Evolutionary conservation across 2,888 invertebrate genomes (phyloP), one percentile per base, ranked within the genome.

Genomic region (Drosophila eohydei): DNA sequence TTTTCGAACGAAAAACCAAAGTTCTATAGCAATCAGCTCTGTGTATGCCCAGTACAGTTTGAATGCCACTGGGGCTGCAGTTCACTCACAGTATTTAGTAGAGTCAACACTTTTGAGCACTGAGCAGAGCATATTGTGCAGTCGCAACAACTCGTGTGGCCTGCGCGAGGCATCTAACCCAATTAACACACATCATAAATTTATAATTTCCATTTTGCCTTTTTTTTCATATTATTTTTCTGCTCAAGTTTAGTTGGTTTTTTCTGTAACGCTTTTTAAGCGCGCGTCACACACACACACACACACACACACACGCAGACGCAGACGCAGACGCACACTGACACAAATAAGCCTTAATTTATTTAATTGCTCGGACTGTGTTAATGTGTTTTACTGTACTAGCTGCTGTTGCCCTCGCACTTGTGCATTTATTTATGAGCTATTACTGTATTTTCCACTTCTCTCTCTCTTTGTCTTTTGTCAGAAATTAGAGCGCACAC

Each of bases 111-210:
- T 14, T 12, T 28, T 14, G 1, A 3, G 8, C 32, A 16, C n/a
- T 16, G 7, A 6, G 6, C 11, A 21, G 34, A 21, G 57, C 26
- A 26, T 6, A 34, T n/a, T 44, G 3, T 1, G n/a, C 26, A 36
- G 57, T 36, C 57, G 44, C 3, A 21, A 5, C 43, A 34, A 56
- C 56, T 43, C 36, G 28, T 26, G 41, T 41, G 46, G 46, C 8
- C 28, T 48, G 60, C 56, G 57, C 56, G 34, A 8, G 26, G n/a
- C 70, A 60, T 69, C 71, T 81, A 87, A 81, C 88, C 88, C 77
- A 89, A 83, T 89, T 88, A 80, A 80, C 78, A 80, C 89, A 90
- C 87, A 81, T 88, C 72, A 84, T 81, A 80, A 78, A 78, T 74
- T 74, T 69, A 71, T 69, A 65, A 46, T 56, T 71, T 67, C 8